A percentile compares a stretch with the other conserved stretches of the same genome.
Evolutionary conservation across 2,113 vertebrate species (phyloP).

Genomic region (Haemorhous mexicanus): DNA sequence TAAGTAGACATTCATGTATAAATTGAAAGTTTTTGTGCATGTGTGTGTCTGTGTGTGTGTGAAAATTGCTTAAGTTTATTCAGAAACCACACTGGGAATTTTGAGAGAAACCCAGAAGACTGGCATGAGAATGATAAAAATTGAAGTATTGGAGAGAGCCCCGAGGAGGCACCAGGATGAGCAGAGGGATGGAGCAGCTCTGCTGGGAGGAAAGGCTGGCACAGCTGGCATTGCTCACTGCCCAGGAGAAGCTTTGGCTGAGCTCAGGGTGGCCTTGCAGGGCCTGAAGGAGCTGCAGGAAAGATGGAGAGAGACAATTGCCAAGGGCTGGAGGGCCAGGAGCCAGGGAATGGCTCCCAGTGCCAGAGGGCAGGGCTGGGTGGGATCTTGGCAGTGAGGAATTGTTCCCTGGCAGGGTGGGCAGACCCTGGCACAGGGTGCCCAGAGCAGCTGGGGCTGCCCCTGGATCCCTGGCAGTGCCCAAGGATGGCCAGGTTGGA

Average conservation of each 20-base stretch:
- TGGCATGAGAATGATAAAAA: neutral
- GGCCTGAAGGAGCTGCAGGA: neutral
- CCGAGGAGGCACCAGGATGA: neutral
- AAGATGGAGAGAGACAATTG: neutral
- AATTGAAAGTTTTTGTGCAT: neutral
- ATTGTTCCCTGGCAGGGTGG: neutral
- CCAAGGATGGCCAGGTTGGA: neutral
- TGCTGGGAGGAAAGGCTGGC: neutral
- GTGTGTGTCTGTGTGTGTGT: neutral
- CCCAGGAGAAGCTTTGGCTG: neutral
- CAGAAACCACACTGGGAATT: neutral
- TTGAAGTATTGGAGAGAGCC: accelerated
- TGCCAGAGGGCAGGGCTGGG: neutral
- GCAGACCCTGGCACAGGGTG: neutral
- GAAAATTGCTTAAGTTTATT: neutral
- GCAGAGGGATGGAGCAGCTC: neutral
- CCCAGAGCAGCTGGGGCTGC: neutral
- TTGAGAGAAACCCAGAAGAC: neutral
- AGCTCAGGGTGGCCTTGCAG: neutral
- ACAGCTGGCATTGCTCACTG: neutral
- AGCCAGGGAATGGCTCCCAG: neutral
- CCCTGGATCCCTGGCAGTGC: neutral
- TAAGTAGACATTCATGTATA: neutral
- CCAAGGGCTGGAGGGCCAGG: neutral
- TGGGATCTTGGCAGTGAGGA: neutral